Percentiles rank a stretch among this genome's conserved stretches.
These are phyloP conservation scores for Lithophane semibrunnea DNA, from an alignment of 2,888 invertebrate species.

Conservation along the genomic window DNA sequence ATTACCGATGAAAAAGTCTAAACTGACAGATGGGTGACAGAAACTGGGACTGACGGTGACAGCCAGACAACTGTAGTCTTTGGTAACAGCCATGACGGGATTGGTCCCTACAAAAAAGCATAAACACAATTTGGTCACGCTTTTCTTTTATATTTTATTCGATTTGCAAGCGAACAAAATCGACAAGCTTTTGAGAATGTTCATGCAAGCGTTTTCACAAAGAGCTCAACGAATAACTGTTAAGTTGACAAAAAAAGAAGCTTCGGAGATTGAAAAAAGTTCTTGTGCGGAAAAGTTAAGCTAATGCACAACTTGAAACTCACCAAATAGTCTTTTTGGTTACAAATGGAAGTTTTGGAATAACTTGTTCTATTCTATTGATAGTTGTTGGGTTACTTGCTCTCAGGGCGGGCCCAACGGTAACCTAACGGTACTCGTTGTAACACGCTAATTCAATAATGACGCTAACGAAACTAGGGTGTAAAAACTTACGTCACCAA, in stretches of 20 bases:
- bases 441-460: slow-evolving; percentile 79
- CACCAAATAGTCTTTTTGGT: not conserved
- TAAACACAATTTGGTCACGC: slow-evolving; percentile 26
- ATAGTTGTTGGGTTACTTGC: not conserved
- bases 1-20: slow-evolving; percentile 72
- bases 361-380: not conserved
- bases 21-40: slow-evolving; percentile 67
- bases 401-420: slow-evolving; percentile 21
- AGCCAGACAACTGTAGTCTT: slow-evolving; percentile 44
- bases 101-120: slow-evolving; percentile 39
- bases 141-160: slow-evolving; percentile 43
- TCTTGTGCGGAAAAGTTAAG: not conserved
- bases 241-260: not conserved
- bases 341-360: slow-evolving; percentile 5
- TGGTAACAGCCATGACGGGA: slow-evolving; percentile 43
- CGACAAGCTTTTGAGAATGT: slow-evolving; percentile 26
- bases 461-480: slow-evolving; percentile 73
- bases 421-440: slow-evolving; percentile 76
- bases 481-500: slow-evolving; percentile 79
- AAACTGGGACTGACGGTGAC: slow-evolving; percentile 48
- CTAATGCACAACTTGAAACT: not conserved
- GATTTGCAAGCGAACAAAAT: slow-evolving; percentile 38
- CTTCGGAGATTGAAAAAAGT: not conserved
- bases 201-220: slow-evolving; percentile 25
- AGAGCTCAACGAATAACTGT: slow-evolving; percentile 36